Percentiles rank a stretch among this genome's conserved stretches.
Conservation (phyloP, 2,888 invertebrate genomes). For the Mimas tiliae region DNA sequence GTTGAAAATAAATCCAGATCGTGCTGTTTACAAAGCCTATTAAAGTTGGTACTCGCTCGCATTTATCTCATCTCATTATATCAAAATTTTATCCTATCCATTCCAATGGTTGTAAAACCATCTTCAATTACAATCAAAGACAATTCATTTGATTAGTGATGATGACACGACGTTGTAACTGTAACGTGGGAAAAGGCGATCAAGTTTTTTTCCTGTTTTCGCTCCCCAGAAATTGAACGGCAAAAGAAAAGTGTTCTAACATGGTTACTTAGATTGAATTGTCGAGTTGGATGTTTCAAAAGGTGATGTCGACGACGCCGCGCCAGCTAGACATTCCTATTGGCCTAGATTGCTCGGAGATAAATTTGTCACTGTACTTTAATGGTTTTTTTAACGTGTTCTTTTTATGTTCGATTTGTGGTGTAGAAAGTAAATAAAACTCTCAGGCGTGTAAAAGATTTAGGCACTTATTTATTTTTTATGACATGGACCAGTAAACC, state of each 20-base stretch:
- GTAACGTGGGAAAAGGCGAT: slow-evolving; percentile 2
- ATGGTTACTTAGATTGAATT: slow-evolving; percentile 24
- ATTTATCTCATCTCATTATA: too few relatives aligned
- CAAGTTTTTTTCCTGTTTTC: slow-evolving; percentile 4
- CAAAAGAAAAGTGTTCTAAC: slow-evolving; percentile 21
- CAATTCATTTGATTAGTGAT: not conserved
- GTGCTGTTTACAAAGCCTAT: too few relatives aligned
- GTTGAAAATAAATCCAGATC: too few relatives aligned
- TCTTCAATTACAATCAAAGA: not conserved
- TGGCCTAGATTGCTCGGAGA: slow-evolving; percentile 20
- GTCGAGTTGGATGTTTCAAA: slow-evolving; percentile 10
- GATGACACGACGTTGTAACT: not conserved
- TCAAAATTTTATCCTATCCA: too few relatives aligned
- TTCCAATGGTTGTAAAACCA: not conserved
- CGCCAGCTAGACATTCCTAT: not conserved
- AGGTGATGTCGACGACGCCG: not conserved
- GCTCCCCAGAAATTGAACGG: slow-evolving; percentile 17
- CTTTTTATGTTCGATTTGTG: not conserved
- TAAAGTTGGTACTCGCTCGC: too few relatives aligned
- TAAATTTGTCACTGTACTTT: slow-evolving; percentile 14
- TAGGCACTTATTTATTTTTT: too few relatives aligned
- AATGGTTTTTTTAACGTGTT: slow-evolving; percentile 17
- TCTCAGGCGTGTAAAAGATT: not conserved
- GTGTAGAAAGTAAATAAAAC: not conserved
- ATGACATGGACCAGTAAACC: too few relatives aligned